A percentile compares a stretch with the other conserved stretches of the same genome.
phyloP scores from a whole-genome alignment of 2,797 vertebrate genomes.

The Arctocebus calabarensis region DNA sequence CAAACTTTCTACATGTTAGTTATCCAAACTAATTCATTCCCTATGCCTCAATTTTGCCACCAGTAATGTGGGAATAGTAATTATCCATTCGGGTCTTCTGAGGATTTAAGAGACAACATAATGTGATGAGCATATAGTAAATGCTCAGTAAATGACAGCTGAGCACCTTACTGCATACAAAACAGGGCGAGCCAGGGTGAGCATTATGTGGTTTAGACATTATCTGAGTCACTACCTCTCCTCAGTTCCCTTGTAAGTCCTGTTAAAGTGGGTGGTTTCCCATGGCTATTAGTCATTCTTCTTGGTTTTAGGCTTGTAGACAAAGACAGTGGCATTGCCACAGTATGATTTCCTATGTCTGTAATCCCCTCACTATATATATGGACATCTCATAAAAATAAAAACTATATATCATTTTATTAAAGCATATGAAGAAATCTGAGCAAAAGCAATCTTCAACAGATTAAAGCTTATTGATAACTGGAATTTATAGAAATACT shows the following conservation, averaged over 20 bases:
- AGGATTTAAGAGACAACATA: not conserved
- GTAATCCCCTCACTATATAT: not conserved
- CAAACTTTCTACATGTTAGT: not conserved
- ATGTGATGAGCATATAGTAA: not conserved
- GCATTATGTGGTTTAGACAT: not conserved
- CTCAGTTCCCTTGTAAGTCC: not conserved
- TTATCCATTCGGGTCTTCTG: not conserved
- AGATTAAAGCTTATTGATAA: slow-evolving; percentile 25
- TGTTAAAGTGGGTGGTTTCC: not conserved
- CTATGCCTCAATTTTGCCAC: not conserved
- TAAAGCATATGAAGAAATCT: slow-evolving; percentile 22
- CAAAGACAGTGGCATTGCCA: not conserved
- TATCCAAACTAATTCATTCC: not conserved
- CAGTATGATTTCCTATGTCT: not conserved
- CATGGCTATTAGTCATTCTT: not conserved
- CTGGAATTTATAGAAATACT: slow-evolving; percentile 5
- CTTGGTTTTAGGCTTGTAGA: slow-evolving; percentile 32
- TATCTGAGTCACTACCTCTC: not conserved
- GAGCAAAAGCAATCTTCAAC: not conserved
- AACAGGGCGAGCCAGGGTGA: not conserved
- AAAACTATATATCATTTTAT: not conserved
- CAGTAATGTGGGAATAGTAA: not conserved
- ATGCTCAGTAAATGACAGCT: not conserved
- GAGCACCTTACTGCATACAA: not conserved
- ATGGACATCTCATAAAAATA: not conserved